These are phyloP conservation scores for Zaprionus taronus DNA, from an alignment of 1,140 invertebrate species.

Conservation along the genomic window DNA sequence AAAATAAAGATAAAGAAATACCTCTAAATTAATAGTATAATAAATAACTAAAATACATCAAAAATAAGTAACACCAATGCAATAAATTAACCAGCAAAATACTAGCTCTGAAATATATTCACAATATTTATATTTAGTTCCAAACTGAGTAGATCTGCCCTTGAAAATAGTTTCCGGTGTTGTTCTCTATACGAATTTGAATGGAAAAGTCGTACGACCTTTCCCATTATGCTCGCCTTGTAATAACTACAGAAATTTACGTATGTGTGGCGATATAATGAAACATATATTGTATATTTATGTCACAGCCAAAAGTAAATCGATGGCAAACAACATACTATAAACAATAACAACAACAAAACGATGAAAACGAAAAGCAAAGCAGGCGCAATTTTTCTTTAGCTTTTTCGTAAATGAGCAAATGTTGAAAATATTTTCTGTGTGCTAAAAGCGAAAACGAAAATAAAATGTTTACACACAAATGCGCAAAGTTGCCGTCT, in stretches of 20 bases:
- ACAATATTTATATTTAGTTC: background rate
- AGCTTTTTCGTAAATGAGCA: constrained; percentile 57
- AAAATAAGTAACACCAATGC: background rate
- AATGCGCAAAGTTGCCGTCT: constrained; percentile 22
- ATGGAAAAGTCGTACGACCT: constrained; percentile 20
- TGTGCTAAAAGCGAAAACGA: constrained; percentile 54
- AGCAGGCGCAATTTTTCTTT: constrained; percentile 20
- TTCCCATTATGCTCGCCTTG: constrained; percentile 33
- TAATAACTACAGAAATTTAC: constrained; percentile 33
- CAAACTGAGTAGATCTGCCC: constrained; percentile 3
- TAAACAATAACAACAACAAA: background rate
- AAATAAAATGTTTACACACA: constrained; percentile 59
- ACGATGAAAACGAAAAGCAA: constrained; percentile 2
- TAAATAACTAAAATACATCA: background rate
- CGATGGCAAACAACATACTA: constrained; percentile 17
- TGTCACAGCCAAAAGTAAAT: constrained; percentile 60
- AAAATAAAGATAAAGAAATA: background rate
- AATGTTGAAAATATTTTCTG: constrained; percentile 63
- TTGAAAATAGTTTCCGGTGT: constrained; percentile 30
- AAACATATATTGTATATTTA: constrained; percentile 50
- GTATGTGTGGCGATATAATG: constrained; percentile 13
- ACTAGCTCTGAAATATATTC: background rate
- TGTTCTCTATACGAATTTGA: background rate
- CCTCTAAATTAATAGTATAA: background rate
- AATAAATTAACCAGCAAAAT: background rate